These are phyloP conservation scores for Notothenia rossii DNA, from an alignment of 2,113 vertebrate species.

Conservation along the genomic window DNA sequence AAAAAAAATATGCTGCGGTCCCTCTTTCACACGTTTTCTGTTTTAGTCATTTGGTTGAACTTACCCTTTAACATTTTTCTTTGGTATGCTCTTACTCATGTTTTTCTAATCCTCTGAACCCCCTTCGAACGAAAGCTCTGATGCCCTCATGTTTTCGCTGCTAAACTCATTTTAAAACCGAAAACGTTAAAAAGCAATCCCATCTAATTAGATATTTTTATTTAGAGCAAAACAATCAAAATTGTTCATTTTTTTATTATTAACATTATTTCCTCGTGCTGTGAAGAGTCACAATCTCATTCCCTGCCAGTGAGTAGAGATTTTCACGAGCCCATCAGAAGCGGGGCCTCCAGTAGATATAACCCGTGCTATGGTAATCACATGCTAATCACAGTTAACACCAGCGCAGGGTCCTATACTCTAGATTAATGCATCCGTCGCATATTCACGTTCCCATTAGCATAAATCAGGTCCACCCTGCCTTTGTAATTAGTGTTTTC, in stretches of 20 bases:
- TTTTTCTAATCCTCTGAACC: slow-evolving; percentile 8
- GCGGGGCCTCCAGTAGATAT: slow-evolving; percentile 70
- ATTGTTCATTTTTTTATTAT: slow-evolving; percentile 73
- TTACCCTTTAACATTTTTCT: slow-evolving; percentile 15
- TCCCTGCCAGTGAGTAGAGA: slow-evolving; percentile 58
- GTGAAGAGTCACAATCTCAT: slow-evolving; percentile 72
- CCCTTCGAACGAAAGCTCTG: not conserved
- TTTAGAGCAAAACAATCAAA: slow-evolving; percentile 73
- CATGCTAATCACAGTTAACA: slow-evolving; percentile 85
- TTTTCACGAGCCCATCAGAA: slow-evolving; percentile 63
- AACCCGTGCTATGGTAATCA: slow-evolving; percentile 82
- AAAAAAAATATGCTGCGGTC: not conserved
- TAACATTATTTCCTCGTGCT: slow-evolving; percentile 64
- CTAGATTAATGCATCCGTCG: slow-evolving; percentile 82
- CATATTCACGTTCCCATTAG: slow-evolving; percentile 84
- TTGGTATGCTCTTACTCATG: not conserved
- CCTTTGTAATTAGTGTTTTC: slow-evolving; percentile 85
- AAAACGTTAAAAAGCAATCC: slow-evolving; percentile 2
- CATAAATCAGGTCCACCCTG: slow-evolving; percentile 85
- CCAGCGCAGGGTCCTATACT: slow-evolving; percentile 82
- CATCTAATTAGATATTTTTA: slow-evolving; percentile 65
- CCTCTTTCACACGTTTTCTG: not conserved
- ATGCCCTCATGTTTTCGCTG: not conserved
- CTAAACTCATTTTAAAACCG: slow-evolving; percentile 1
- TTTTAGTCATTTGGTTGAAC: not conserved